Conservation (phyloP, 2,113 vertebrate genomes). For the Chloebia gouldiae region DNA sequence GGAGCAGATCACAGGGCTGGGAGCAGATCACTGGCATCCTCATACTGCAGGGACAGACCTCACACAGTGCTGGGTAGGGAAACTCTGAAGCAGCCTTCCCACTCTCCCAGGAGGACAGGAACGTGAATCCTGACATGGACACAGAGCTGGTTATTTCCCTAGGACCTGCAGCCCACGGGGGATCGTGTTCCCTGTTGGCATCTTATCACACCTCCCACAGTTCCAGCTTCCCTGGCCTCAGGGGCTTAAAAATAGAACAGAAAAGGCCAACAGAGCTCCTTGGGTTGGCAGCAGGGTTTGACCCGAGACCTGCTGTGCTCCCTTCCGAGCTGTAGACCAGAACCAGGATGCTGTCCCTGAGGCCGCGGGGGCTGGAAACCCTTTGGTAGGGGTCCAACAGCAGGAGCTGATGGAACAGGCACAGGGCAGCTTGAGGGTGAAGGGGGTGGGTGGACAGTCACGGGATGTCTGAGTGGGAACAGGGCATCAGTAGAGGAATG, state of each 20-base stretch:
- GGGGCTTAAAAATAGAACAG: constrained; percentile 39
- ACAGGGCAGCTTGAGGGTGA: background rate
- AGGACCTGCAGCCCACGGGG: background rate
- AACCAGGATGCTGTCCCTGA: background rate
- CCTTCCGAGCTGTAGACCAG: background rate
- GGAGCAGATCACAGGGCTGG: background rate
- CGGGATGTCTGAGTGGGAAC: too few relatives aligned
- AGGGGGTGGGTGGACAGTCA: background rate
- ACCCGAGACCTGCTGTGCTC: background rate
- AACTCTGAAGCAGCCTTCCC: background rate
- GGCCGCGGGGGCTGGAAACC: background rate
- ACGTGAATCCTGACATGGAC: background rate
- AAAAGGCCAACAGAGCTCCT: constrained; percentile 16
- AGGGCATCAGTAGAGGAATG: background rate
- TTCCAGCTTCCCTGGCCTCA: background rate
- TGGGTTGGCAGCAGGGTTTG: background rate
- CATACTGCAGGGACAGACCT: background rate
- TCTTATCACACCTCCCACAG: background rate
- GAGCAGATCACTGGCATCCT: background rate
- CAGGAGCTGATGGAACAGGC: background rate
- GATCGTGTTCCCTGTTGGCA: background rate
- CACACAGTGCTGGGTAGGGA: background rate
- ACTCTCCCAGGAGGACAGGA: background rate
- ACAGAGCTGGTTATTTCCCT: background rate
- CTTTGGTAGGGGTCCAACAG: accelerated